Base-by-base conservation (phyloP, 2,113 vertebrate species). In the Chloropsis hardwickii region DNA sequence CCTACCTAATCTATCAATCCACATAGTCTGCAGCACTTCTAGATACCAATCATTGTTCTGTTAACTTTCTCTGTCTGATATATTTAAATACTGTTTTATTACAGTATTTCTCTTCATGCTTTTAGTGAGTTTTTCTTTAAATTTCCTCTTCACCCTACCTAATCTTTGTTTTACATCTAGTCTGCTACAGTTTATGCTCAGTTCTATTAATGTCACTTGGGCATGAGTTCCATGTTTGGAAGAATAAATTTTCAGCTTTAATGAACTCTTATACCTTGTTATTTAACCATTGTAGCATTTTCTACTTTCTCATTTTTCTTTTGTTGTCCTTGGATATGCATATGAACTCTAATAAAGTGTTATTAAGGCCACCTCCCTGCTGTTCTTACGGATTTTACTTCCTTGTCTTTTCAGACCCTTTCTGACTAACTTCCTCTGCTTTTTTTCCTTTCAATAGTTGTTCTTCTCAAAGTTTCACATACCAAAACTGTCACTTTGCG, bases 181-280 rank as follows among this genome's bases (percentile, higher is more conserved):
- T 64, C 57, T 88, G 56, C 48, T 74, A n/a, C 71, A 92, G 88
- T 88, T 94, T 86, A 90, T 90, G 90, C 60, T 83, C 48, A 71
- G 44, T 88, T 94, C 90, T 95, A 50, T 86, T 95, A 95, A 74
- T 83, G 77, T 95, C 86, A 95, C 60, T 93, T 88, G 56, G 25
- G 37, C 64, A 84, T 71, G 92, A 94, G 93, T 93, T 93, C 90
- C 44, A 27, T 95, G 76, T 94, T 95, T 88, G 69, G 85, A 93
- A 83, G 56, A 85, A 78, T 73, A 76, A 14, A 25, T 85, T 84
- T 93, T 93, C 69, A 86, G 44, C 51, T 91, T 83, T 95, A 90
- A 51, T 83, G 64, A 94, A 83, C 40, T 83, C 64, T 80, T 90
- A 69, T 29, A 90, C 79, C 56, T 95, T 90, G 42, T 71, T 95